Percentiles rank a stretch among this genome's conserved stretches.
phyloP scores from a whole-genome alignment of 1,140 invertebrate genomes.

The Drosophila bipectinata region DNA sequence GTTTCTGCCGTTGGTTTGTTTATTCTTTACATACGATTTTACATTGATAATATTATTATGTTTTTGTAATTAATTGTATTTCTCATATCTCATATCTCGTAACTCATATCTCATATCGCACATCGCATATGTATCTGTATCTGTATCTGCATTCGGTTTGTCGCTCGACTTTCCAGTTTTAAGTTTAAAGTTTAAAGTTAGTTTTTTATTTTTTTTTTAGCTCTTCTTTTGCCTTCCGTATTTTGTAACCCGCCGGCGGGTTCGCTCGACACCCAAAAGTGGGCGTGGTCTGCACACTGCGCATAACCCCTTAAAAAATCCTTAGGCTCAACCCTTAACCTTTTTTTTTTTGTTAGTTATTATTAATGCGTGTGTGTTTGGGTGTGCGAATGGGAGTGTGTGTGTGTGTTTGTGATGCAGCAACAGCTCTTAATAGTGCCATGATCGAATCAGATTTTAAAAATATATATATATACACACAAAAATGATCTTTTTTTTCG shows the following conservation, averaged over 20 bases:
- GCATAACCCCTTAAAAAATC: conserved; percentile 41
- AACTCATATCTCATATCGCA: not conserved
- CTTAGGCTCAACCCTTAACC: conserved; percentile 40
- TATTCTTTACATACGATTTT: conserved; percentile 71
- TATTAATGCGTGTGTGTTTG: conserved; percentile 2
- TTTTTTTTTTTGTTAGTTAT: conserved; percentile 3
- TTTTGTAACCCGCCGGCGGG: conserved; percentile 72
- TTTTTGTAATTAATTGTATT: conserved; percentile 65
- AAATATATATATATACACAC: conserved; percentile 47
- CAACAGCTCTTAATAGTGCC: conserved; percentile 46
- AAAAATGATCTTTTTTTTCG: conserved; percentile 12
- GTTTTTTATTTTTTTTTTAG: conserved; percentile 1
- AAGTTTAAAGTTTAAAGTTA: conserved; percentile 4
- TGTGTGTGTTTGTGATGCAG: conserved; percentile 33
- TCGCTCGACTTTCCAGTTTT: not conserved
- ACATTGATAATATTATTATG: conserved; percentile 74
- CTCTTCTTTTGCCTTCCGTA: conserved; percentile 16
- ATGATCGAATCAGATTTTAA: conserved; percentile 43
- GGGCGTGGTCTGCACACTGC: conserved; percentile 66
- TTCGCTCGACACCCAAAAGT: conserved; percentile 46
- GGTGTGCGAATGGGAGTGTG: conserved; percentile 4
- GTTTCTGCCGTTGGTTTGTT: conserved; percentile 47
- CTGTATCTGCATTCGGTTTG: conserved; percentile 10
- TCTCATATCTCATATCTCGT: conserved; percentile 2
- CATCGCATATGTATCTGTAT: conserved; percentile 18